Evolutionary conservation across 2,888 invertebrate genomes (phyloP).

Genomic region (Caenorhabditis wallacei): DNA sequence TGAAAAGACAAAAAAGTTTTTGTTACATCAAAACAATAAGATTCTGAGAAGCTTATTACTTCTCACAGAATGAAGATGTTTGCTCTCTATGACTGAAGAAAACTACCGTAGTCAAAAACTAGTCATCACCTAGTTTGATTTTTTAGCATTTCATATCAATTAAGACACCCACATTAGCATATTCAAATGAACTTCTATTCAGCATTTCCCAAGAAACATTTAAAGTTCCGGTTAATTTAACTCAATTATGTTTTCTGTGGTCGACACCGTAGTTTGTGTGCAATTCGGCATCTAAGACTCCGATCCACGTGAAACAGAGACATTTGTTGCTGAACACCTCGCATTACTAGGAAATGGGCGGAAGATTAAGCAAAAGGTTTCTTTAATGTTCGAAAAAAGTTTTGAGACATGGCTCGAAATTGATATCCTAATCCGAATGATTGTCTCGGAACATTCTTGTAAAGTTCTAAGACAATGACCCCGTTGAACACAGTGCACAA

Average conservation of each 20-base stretch:
- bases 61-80: neutral
- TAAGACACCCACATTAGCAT: conserved; percentile 5
- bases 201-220: neutral
- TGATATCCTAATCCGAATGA: conserved; percentile 13
- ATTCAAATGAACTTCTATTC: neutral
- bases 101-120: neutral
- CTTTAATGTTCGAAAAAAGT: conserved; percentile 24
- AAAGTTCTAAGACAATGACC: neutral
- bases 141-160: conserved; percentile 12
- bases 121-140: neutral
- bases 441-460: conserved; percentile 1
- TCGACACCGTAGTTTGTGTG: conserved; percentile 13
- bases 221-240: neutral
- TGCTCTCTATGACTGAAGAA: neutral
- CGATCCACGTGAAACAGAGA: conserved; percentile 35
- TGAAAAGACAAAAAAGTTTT: conserved; percentile 18
- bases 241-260: neutral
- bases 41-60: conserved; percentile 32
- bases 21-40: conserved; percentile 15
- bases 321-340: conserved; percentile 28
- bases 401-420: conserved; percentile 21
- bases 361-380: conserved; percentile 37
- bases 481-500: neutral
- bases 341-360: conserved; percentile 15
- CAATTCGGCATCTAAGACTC: neutral